phyloP scores from a whole-genome alignment of 2,888 invertebrate genomes.

The Cephonodes hylas region DNA sequence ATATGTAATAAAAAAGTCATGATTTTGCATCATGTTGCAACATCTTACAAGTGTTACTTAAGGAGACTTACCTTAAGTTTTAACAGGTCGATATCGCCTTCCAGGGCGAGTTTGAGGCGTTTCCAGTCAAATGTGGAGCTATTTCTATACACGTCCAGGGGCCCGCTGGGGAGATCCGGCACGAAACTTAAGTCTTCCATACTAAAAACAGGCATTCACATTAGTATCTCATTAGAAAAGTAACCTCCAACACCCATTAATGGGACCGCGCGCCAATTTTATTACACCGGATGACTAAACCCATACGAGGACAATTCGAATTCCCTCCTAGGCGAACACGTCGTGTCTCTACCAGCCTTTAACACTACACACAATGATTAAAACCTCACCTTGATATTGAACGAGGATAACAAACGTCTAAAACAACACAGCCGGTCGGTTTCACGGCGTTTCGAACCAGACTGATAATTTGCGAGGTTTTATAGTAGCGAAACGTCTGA shows the following conservation, averaged over 20 bases:
- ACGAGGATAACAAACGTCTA: conserved; percentile 24
- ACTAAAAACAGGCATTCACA: conserved; percentile 41
- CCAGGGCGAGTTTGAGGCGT: conserved; percentile 88
- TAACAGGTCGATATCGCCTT: conserved; percentile 86
- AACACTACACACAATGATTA: conserved; percentile 29
- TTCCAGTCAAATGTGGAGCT: conserved; percentile 94
- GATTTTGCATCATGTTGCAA: not conserved
- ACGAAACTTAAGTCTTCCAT: conserved; percentile 83
- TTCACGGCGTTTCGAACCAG: conserved; percentile 31
- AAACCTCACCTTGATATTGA: conserved; percentile 51
- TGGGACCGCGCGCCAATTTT: conserved; percentile 33
- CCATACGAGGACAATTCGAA: conserved; percentile 42
- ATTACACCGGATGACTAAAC: conserved; percentile 52
- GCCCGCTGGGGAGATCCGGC: conserved; percentile 86
- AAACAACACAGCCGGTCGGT: conserved; percentile 23
- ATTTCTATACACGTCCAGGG: conserved; percentile 89
- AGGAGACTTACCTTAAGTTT: conserved; percentile 85
- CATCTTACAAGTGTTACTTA: not conserved
- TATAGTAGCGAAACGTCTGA: conserved; percentile 39
- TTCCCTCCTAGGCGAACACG: conserved; percentile 42
- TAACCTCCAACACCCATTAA: conserved; percentile 19
- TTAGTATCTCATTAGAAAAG: conserved; percentile 18
- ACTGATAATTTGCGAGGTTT: conserved; percentile 38
- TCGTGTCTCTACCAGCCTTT: conserved; percentile 29
- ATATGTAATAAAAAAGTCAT: not conserved